Evolutionary conservation across 2,113 vertebrate genomes (phyloP).

Genomic region (Pelecanoides urinatrix): DNA sequence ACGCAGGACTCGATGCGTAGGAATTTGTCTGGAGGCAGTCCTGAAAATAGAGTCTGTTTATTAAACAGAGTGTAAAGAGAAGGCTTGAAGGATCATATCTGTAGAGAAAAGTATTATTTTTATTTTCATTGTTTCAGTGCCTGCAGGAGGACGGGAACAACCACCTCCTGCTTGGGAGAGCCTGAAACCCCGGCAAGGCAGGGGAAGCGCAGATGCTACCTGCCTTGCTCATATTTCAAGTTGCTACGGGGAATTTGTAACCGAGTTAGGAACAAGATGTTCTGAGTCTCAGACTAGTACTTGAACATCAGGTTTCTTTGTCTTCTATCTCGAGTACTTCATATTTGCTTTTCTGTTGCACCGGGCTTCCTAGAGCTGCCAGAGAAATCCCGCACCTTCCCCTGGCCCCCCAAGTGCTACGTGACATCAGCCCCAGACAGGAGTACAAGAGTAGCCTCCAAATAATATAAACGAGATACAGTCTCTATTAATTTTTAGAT

Average conservation of each 20-base stretch:
- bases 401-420: background rate
- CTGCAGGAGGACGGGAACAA: background rate
- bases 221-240: background rate
- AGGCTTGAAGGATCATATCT: background rate
- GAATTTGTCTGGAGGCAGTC: background rate
- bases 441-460: background rate
- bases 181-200: accelerated
- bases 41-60: background rate
- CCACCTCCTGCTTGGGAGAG: background rate
- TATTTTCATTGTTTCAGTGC: background rate
- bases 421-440: background rate
- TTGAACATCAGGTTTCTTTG: background rate
- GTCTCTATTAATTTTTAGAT: background rate
- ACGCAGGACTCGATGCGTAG: background rate
- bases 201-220: background rate
- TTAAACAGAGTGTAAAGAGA: background rate
- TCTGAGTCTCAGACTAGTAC: background rate
- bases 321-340: background rate
- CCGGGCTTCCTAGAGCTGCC: background rate
- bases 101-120: background rate
- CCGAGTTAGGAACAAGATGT: background rate
- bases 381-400: background rate
- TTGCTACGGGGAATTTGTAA: background rate
- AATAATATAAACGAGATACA: accelerated
- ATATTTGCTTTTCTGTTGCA: background rate